A percentile compares a stretch with the other conserved stretches of the same genome.
These are phyloP conservation scores for Burhinus bistriatus DNA, from an alignment of 2,113 vertebrate genomes.

Conservation along the genomic window DNA sequence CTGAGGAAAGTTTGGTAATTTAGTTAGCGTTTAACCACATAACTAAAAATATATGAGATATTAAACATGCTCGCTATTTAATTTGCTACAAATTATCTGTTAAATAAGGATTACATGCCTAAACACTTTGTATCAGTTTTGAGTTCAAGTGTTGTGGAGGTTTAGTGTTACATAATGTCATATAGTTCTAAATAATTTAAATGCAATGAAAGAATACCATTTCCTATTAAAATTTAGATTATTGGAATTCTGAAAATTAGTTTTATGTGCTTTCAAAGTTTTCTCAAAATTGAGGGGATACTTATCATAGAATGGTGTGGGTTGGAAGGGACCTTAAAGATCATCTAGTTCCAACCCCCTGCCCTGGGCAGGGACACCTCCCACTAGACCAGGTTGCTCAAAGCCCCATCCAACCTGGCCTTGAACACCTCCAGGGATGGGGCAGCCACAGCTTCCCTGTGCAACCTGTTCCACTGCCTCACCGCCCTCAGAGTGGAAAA, in stretches of 20 bases:
- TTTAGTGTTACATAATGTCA: not conserved
- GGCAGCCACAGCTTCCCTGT: too few relatives aligned
- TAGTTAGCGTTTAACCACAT: conserved; percentile 62
- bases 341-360: too few relatives aligned
- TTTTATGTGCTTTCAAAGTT: not conserved
- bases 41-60: conserved; percentile 63
- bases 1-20: conserved; percentile 59
- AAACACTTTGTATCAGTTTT: conserved; percentile 20
- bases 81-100: conserved; percentile 65
- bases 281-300: not conserved
- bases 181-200: not conserved
- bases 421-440: too few relatives aligned
- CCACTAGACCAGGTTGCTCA: too few relatives aligned
- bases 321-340: too few relatives aligned
- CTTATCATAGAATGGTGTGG: not conserved
- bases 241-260: not conserved
- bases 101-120: conserved; percentile 66
- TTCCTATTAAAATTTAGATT: not conserved
- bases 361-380: too few relatives aligned
- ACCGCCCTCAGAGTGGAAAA: too few relatives aligned
- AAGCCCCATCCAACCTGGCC: too few relatives aligned
- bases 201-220: not conserved
- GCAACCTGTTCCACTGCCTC: too few relatives aligned
- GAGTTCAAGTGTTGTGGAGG: not conserved
- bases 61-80: conserved; percentile 63